These are phyloP conservation scores for Aplidium turbinatum DNA, from an alignment of 23 tunicate genomes.

Conservation along the genomic window DNA sequence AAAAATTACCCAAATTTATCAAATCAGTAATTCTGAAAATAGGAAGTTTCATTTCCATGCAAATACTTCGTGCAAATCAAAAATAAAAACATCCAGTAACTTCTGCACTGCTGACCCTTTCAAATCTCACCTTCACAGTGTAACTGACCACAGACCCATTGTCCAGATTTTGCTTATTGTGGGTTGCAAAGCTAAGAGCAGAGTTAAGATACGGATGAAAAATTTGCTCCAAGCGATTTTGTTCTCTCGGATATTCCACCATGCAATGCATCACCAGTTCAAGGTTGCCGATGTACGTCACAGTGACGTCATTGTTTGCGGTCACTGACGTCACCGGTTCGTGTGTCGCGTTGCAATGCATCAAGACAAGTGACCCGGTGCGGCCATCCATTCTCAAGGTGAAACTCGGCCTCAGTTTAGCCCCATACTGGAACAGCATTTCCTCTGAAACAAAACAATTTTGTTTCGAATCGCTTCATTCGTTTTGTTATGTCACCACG, in stretches of 20 bases:
- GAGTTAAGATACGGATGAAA: conserved; percentile 45
- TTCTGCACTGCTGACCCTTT: no score
- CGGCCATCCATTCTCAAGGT: conserved; percentile 37
- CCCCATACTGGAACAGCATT: conserved; percentile 19
- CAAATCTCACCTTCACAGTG: conserved; percentile 15
- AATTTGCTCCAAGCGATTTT: conserved; percentile 9
- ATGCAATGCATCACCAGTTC: conserved; percentile 27
- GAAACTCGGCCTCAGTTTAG: conserved; percentile 1
- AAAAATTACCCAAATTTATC: no score
- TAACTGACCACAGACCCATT: not conserved
- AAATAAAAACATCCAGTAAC: no score
- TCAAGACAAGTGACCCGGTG: conserved; percentile 34
- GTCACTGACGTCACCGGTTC: conserved; percentile 15
- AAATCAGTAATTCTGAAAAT: no score
- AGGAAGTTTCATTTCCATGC: no score
- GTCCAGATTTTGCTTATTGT: not conserved
- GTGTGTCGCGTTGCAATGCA: conserved; percentile 48
- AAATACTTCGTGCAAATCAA: no score
- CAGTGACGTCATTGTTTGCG: not conserved
- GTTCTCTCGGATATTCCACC: conserved; percentile 35
- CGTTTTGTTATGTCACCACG: no score
- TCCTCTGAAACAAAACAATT: conserved; percentile 25
- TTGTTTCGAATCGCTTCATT: no score
- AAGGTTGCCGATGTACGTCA: conserved; percentile 16
- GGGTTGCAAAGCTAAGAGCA: conserved; percentile 18